These are phyloP conservation scores for Manis crassicaudata DNA, from an alignment of 2,797 vertebrate genomes.

Conservation along the genomic window DNA sequence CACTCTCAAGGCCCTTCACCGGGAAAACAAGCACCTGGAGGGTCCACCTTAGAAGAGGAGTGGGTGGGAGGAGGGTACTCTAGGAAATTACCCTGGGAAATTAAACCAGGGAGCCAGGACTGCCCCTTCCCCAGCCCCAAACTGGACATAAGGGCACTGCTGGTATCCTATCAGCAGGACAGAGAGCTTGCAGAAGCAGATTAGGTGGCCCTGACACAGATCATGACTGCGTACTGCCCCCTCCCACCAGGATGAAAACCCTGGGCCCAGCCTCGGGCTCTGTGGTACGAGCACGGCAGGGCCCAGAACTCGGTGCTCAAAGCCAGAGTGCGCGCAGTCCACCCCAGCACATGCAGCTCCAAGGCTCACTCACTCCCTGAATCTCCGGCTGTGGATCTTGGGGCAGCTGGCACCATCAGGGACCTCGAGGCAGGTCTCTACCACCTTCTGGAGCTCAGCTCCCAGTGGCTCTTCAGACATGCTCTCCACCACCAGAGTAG, in stretches of 20 bases:
- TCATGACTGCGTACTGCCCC: not conserved
- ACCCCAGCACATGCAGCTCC: fast-evolving
- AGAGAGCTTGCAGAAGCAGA: not conserved
- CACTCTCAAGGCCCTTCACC: too few species aligned
- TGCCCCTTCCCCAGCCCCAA: not conserved
- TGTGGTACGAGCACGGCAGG: fast-evolving
- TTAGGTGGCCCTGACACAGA: fast-evolving
- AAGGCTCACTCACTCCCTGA: conserved; percentile 93
- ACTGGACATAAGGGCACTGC: not conserved
- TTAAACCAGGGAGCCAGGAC: not conserved
- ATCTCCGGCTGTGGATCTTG: conserved; percentile 98
- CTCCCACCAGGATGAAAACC: not conserved
- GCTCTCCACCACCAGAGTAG: not conserved
- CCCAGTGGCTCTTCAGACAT: conserved; percentile 57
- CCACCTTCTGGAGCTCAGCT: conserved; percentile 43
- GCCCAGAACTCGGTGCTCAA: fast-evolving
- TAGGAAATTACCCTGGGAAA: not conserved
- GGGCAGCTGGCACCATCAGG: conserved; percentile 72
- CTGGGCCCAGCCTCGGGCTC: not conserved
- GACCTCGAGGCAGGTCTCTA: conserved; percentile 8
- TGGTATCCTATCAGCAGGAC: not conserved
- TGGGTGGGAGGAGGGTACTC: not conserved
- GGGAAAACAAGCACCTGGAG: too few species aligned
- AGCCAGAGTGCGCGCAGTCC: not conserved
- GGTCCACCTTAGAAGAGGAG: not conserved